Evolutionary conservation across 2,888 invertebrate species (phyloP).

Genomic region (Blera fallax): DNA sequence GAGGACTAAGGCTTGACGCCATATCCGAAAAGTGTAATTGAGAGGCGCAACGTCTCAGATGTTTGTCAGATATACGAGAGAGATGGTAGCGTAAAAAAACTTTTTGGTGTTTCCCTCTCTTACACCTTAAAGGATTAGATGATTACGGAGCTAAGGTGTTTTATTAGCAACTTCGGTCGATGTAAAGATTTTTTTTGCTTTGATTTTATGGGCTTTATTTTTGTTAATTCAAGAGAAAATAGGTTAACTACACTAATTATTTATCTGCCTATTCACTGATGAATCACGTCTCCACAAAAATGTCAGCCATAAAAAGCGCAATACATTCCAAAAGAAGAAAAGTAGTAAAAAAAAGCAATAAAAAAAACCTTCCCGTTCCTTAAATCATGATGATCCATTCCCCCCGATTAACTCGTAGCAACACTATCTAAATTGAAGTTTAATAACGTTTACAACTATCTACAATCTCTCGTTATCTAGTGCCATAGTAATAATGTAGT

Average conservation of each 20-base stretch:
- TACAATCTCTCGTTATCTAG: neutral
- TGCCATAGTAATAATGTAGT: constrained; percentile 4
- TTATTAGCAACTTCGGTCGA: too few species aligned
- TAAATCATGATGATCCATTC: neutral
- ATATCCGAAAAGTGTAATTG: too few species aligned
- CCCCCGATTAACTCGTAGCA: neutral
- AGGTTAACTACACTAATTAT: neutral
- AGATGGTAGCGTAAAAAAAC: too few species aligned
- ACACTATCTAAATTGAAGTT: constrained; percentile 31
- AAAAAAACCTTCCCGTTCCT: neutral
- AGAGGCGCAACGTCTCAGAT: too few species aligned
- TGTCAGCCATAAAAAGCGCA: neutral
- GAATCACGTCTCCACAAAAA: neutral
- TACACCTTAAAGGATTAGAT: too few species aligned
- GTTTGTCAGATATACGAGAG: too few species aligned
- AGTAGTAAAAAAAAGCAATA: neutral
- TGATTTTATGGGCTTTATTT: too few species aligned
- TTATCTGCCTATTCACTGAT: neutral
- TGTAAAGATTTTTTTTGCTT: too few species aligned
- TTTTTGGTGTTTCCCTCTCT: too few species aligned
- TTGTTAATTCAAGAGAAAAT: neutral
- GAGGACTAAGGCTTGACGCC: too few species aligned
- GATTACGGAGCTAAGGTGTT: too few species aligned
- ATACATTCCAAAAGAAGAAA: neutral
- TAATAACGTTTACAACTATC: constrained; percentile 32